phyloP scores from a whole-genome alignment of 2,797 vertebrate species.

The Hoplostethus atlanticus region DNA sequence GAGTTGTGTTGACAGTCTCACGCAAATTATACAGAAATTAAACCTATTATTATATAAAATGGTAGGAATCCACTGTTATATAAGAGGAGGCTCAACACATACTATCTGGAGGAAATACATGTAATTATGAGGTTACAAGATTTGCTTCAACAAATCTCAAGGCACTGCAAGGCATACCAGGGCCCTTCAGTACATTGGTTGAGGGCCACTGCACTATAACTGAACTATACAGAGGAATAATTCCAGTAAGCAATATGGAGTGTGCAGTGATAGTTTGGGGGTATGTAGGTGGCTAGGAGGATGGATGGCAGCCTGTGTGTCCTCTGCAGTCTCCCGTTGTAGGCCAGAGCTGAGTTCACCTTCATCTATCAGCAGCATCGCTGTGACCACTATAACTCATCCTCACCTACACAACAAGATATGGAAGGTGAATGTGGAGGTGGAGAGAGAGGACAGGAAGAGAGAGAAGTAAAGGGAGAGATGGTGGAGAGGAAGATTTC shows the following conservation, averaged over 20 bases:
- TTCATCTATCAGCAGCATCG: conserved; percentile 82
- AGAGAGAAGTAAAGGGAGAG: conserved; percentile 30
- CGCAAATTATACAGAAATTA: neutral
- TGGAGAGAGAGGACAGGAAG: conserved; percentile 30
- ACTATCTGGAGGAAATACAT: too few relatives aligned
- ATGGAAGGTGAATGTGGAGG: conserved; percentile 60
- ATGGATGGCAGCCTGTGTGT: conserved; percentile 80
- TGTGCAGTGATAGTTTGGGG: conserved; percentile 49
- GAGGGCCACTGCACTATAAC: conserved; percentile 16
- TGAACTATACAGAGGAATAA: conserved; percentile 11
- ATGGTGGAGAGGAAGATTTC: conserved; percentile 9
- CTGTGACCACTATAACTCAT: conserved; percentile 81
- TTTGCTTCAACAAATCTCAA: neutral
- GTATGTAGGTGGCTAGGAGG: conserved; percentile 71
- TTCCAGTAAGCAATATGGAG: conserved; percentile 11
- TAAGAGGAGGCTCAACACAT: too few relatives aligned
- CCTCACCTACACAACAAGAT: conserved; percentile 75
- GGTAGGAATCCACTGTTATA: too few relatives aligned
- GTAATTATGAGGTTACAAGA: too few relatives aligned
- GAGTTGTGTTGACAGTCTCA: conserved; percentile 15
- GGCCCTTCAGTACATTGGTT: neutral
- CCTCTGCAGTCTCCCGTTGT: conserved; percentile 78
- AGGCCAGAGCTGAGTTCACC: conserved; percentile 78
- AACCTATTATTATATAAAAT: neutral
- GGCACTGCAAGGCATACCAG: neutral